Evolutionary conservation across 2,888 invertebrate genomes (phyloP).

Genomic region (Sesamia inferens): DNA sequence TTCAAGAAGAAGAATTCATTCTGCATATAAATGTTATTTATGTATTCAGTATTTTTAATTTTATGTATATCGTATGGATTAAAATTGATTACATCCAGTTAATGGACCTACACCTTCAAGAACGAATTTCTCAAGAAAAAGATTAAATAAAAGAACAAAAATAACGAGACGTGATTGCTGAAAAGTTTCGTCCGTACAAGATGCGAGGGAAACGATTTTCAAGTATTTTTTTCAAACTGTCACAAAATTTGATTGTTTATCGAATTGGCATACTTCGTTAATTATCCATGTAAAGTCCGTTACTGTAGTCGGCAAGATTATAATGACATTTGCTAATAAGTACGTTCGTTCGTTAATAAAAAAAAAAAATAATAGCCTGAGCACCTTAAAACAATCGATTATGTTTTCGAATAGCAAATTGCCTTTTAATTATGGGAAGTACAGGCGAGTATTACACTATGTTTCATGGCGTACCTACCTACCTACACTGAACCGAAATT

Average conservation of each 20-base stretch:
- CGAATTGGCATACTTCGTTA: not conserved
- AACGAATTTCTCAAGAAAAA: no score
- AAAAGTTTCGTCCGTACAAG: no score
- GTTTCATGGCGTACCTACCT: conserved; percentile 8
- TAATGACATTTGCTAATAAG: not conserved
- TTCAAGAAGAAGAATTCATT: no score
- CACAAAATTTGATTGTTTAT: not conserved
- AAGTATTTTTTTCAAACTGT: not conserved
- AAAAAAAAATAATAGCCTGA: not conserved
- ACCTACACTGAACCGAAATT: conserved; percentile 9
- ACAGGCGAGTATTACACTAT: not conserved
- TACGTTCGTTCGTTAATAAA: not conserved
- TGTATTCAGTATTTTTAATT: no score
- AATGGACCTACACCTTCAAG: no score
- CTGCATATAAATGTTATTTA: no score
- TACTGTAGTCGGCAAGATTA: not conserved
- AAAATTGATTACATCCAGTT: no score
- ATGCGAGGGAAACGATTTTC: no score
- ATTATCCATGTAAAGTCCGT: not conserved
- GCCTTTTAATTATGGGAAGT: conserved; percentile 25
- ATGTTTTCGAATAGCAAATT: not conserved
- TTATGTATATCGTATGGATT: no score
- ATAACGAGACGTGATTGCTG: no score
- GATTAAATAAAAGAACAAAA: no score
- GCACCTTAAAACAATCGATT: not conserved